Evolutionary conservation across 2,113 vertebrate genomes (phyloP), one percentile per base, ranked within the genome.

Genomic region (Nyctereutes procyonoides): DNA sequence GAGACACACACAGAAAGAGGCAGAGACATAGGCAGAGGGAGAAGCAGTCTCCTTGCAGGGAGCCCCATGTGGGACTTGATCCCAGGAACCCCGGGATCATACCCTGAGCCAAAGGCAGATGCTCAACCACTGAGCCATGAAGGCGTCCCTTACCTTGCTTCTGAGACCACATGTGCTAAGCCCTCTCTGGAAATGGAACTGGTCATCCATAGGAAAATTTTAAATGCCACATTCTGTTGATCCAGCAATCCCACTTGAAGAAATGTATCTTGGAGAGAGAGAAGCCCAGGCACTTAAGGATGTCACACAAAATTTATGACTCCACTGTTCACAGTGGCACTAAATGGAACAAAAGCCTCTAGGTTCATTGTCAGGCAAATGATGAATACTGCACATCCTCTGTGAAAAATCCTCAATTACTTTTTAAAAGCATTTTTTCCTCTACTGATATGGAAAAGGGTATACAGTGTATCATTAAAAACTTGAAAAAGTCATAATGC

Each of bases 361-460:
- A 20, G 1, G 55, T 60, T 8, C 5, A 15, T 20, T 35, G 69
- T 24, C 20, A 76, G 28, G 24, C 20, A 26, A 77, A 38, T 20
- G 22, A 82, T 7, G 10, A 91, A 90, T 24, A 32, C 1, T 3
- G 2, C 22, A 60, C 17, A 60, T 8, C 6, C 60, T 82, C 35
- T 32, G 10, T 26, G 15, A n/a, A 77, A 58, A 63, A 51, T 30
- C 90, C 35, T 69, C 80, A 76, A 24, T 53, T 86, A 22, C 4
- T 90, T 87, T 86, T 65, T 77, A 30, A 62, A 79, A 55, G 11
- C 28, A 84, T 9, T 77, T 88, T 95, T 88, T 84, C 10, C 67
- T 16, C 77, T 69, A 9, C 28, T 55, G 43, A 53, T 89, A 58
- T 43, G 35, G 17, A 53, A 80, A 94, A 35, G 32, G 26, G 14